Conservation (phyloP, 2,888 invertebrate genomes). For the Hypolimnas misippus region DNA sequence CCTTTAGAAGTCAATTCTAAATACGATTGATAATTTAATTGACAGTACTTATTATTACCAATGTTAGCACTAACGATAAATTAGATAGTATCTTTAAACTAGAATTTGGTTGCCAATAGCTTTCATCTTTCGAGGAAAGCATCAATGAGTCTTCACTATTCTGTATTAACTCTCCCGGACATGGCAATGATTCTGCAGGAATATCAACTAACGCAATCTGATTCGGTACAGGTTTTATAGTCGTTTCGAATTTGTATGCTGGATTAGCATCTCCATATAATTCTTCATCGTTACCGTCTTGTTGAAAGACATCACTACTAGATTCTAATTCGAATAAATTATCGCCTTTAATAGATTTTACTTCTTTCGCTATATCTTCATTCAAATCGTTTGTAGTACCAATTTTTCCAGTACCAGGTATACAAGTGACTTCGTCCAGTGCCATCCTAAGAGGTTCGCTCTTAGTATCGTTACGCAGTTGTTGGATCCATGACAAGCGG, state of each 20-base stretch:
- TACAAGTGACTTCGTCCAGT: slow-evolving; percentile 88
- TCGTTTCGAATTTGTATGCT: slow-evolving; percentile 59
- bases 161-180: slow-evolving; percentile 59
- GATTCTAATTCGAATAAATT: slow-evolving; percentile 56
- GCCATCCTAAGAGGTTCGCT: slow-evolving; percentile 87
- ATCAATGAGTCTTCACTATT: slow-evolving; percentile 75
- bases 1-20: slow-evolving; percentile 8
- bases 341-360: slow-evolving; percentile 46
- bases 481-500: slow-evolving; percentile 90
- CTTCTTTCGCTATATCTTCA: slow-evolving; percentile 32
- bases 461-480: slow-evolving; percentile 89
- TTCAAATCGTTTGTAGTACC: slow-evolving; percentile 43
- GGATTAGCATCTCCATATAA: slow-evolving; percentile 56
- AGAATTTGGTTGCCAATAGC: slow-evolving; percentile 65
- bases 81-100: slow-evolving; percentile 53
- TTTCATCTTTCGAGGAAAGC: slow-evolving; percentile 75
- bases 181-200: slow-evolving; percentile 63
- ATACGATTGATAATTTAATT: slow-evolving; percentile 31
- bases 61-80: slow-evolving; percentile 51
- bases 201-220: slow-evolving; percentile 65
- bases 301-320: slow-evolving; percentile 53
- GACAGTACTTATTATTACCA: slow-evolving; percentile 51
- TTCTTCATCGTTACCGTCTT: slow-evolving; percentile 57
- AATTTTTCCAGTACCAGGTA: slow-evolving; percentile 47
- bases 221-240: slow-evolving; percentile 56